phyloP scores from a whole-genome alignment of 2,113 vertebrate genomes.

The Myotis lucifugus region DNA sequence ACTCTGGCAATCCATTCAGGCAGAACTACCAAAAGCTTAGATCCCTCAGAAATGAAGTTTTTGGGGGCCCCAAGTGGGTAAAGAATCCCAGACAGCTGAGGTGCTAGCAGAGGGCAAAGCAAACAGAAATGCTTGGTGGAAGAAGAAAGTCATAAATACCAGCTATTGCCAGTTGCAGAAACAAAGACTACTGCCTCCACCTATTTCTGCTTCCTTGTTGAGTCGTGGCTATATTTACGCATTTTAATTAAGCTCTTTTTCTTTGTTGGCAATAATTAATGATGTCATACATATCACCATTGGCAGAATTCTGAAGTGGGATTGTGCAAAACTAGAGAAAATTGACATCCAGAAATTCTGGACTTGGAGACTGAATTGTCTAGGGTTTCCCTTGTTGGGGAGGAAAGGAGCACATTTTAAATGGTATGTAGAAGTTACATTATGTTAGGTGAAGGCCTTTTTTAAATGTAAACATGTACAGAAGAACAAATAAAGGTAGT shows the following conservation, averaged over 20 bases:
- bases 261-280: conserved; percentile 30
- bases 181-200: neutral
- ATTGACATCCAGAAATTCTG: neutral
- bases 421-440: neutral
- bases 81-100: conserved; percentile 47
- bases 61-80: neutral
- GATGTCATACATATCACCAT: neutral
- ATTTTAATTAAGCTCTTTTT: conserved; percentile 19
- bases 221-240: neutral
- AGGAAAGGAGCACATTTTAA: neutral
- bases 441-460: neutral
- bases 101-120: conserved; percentile 24
- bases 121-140: conserved; percentile 48
- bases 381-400: neutral
- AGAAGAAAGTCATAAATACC: conserved; percentile 46
- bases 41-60: conserved; percentile 19
- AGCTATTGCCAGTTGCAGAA: neutral
- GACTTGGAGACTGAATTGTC: neutral
- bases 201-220: neutral
- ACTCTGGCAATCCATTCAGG: conserved; percentile 51
- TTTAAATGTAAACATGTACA: conserved; percentile 10
- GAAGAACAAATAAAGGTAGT: neutral
- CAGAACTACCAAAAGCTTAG: conserved; percentile 59
- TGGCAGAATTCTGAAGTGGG: neutral
- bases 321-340: conserved; percentile 17